Conservation (phyloP, 2,797 vertebrate species). For the Hyperoplus immaculatus region DNA sequence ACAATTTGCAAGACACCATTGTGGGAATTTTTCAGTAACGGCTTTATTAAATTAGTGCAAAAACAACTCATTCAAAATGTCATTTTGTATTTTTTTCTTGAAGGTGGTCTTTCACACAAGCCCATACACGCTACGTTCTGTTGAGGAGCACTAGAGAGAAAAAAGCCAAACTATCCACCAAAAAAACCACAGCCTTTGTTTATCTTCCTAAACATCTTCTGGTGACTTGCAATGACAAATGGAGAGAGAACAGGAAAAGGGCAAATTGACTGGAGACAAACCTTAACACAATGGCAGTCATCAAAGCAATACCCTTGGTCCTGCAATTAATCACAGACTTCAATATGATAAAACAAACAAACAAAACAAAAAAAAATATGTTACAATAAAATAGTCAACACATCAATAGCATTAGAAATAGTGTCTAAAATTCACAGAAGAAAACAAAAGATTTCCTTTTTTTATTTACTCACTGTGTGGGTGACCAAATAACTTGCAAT, state of each 20-base stretch:
- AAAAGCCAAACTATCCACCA: slow-evolving; percentile 76
- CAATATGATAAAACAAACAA: slow-evolving; percentile 41
- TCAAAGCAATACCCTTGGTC: slow-evolving; percentile 75
- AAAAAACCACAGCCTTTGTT: slow-evolving; percentile 72
- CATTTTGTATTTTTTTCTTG: slow-evolving; percentile 85
- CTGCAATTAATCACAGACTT: slow-evolving; percentile 69
- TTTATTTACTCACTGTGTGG: slow-evolving; percentile 72
- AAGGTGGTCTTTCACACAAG: slow-evolving; percentile 78
- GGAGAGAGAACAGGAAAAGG: slow-evolving; percentile 54
- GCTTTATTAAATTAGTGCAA: slow-evolving; percentile 93
- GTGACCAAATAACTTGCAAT: slow-evolving; percentile 82
- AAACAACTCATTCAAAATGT: slow-evolving; percentile 91
- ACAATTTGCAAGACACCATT: slow-evolving; percentile 55
- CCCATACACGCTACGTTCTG: slow-evolving; percentile 74
- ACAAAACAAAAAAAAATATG: slow-evolving; percentile 53
- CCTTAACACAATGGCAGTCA: slow-evolving; percentile 72
- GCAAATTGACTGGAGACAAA: slow-evolving; percentile 65
- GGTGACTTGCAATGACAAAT: slow-evolving; percentile 62
- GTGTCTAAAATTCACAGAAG: slow-evolving; percentile 82
- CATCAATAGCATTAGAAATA: slow-evolving; percentile 86
- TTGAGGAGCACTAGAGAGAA: slow-evolving; percentile 74
- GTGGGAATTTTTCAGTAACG: slow-evolving; percentile 87
- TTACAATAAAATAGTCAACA: slow-evolving; percentile 83
- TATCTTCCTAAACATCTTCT: slow-evolving; percentile 70
- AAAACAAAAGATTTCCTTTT: slow-evolving; percentile 69